Conservation (phyloP, 2,797 vertebrate genomes). For the Anguilla obscura region DNA sequence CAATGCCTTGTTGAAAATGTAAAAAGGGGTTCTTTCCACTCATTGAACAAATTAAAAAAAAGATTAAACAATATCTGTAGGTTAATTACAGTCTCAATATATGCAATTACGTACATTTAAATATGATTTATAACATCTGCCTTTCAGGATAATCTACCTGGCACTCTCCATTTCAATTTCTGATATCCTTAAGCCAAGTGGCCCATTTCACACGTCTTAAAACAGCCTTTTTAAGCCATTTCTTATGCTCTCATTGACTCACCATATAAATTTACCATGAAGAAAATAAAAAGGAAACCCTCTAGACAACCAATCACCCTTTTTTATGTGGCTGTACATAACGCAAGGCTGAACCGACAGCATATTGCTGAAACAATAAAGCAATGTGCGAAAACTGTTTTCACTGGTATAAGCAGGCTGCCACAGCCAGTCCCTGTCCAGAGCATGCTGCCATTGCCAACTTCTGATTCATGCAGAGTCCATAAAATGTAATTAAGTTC, state of each 20-base stretch:
- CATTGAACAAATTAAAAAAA: background rate
- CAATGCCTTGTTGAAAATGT: background rate
- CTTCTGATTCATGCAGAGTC: slow-evolving; percentile 34
- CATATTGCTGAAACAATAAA: background rate
- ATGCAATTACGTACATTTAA: background rate
- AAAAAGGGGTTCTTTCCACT: background rate
- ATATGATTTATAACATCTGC: background rate
- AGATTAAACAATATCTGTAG: background rate
- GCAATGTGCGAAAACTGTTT: slow-evolving; percentile 20
- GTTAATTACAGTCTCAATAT: background rate
- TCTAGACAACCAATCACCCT: background rate
- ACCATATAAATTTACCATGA: background rate
- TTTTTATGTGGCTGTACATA: background rate
- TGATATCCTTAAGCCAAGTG: background rate
- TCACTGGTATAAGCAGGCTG: slow-evolving; percentile 6
- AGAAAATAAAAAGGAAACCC: slow-evolving; percentile 9
- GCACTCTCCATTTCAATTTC: background rate
- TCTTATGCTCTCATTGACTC: background rate
- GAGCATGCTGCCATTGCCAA: slow-evolving; percentile 22
- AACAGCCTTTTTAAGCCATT: background rate
- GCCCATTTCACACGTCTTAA: background rate
- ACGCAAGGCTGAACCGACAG: background rate
- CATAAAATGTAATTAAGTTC: slow-evolving; percentile 48
- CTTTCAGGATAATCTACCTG: background rate
- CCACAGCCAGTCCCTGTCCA: slow-evolving; percentile 34